phyloP scores from a whole-genome alignment of 2,113 vertebrate genomes.

The Cavia aperea region DNA sequence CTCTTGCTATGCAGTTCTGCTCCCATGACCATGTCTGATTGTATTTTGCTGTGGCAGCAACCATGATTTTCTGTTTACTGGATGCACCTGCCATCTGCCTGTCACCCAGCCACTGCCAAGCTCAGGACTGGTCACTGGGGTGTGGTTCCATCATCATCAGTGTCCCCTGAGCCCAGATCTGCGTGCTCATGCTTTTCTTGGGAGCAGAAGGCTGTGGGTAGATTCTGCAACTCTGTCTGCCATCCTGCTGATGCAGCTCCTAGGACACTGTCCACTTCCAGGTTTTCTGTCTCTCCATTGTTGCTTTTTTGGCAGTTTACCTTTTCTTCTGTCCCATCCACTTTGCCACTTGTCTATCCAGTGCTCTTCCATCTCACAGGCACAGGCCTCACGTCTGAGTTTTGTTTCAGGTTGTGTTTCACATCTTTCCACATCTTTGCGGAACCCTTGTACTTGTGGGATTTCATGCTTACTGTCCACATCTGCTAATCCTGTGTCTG shows the following conservation, averaged over 20 bases:
- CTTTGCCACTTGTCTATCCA: fast-evolving
- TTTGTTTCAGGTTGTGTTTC: not conserved
- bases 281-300: not conserved
- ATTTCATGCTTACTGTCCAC: not conserved
- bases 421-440: not conserved
- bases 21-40: not conserved
- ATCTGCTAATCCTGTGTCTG: not conserved
- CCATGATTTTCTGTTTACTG: not conserved
- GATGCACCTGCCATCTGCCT: fast-evolving
- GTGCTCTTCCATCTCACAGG: fast-evolving
- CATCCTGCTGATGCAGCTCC: too few relatives aligned
- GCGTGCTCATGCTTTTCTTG: fast-evolving
- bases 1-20: fast-evolving
- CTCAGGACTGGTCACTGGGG: not conserved
- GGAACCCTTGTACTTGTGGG: not conserved
- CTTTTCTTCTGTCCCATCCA: fast-evolving
- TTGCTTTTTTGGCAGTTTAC: not conserved
- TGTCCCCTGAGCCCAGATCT: too few relatives aligned
- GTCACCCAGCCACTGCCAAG: fast-evolving
- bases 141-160: fast-evolving
- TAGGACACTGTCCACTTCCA: not conserved
- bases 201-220: fast-evolving
- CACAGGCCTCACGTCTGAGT: fast-evolving
- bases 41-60: fast-evolving
- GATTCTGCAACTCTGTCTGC: fast-evolving